Conservation (phyloP, 2,113 vertebrate genomes). For the Eclectus roratus region DNA sequence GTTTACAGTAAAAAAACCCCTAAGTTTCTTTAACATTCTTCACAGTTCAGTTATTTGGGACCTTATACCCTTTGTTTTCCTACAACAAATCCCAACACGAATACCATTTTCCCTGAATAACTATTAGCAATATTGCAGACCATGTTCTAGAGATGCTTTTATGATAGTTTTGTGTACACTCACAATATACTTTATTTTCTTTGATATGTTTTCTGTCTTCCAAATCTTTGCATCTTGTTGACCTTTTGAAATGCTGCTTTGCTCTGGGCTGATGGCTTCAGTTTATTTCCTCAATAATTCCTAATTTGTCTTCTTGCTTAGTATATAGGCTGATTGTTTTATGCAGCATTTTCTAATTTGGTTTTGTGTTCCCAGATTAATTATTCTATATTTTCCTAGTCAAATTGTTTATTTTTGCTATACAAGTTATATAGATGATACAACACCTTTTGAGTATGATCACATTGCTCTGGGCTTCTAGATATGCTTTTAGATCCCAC, state of each 20-base stretch:
- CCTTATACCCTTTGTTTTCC: background rate
- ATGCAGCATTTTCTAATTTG: background rate
- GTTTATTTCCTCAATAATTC: background rate
- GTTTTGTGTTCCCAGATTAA: background rate
- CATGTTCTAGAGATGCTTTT: background rate
- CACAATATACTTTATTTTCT: background rate
- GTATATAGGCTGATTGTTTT: background rate
- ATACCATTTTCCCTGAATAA: background rate
- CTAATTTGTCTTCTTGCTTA: background rate
- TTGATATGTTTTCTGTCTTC: background rate
- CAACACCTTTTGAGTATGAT: background rate
- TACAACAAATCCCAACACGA: background rate
- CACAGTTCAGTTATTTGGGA: background rate
- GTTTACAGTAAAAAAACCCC: background rate
- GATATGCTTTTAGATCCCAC: background rate
- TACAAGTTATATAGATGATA: background rate
- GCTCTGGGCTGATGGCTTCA: background rate
- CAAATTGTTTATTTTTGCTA: background rate
- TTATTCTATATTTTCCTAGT: background rate
- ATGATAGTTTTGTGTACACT: background rate
- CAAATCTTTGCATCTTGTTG: background rate
- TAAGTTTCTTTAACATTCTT: background rate
- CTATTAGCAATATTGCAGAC: background rate
- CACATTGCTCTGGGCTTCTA: background rate
- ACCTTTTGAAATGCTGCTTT: slow-evolving; percentile 10